phyloP scores from a whole-genome alignment of 92 coral and sea anemone species.

The Blastomussa wellsi region DNA sequence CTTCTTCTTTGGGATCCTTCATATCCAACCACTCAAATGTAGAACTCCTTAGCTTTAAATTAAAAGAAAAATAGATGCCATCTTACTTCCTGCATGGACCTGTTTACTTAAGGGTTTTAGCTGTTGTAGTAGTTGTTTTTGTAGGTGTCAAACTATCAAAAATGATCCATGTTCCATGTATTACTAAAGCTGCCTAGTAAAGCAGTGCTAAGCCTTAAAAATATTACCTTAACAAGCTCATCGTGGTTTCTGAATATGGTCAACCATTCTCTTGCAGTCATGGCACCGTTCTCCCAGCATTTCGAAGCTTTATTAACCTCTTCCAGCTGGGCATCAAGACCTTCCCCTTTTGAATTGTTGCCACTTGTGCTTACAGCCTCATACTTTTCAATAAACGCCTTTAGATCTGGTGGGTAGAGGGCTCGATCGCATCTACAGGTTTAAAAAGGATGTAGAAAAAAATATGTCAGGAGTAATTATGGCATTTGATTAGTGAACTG shows the following conservation, averaged over 20 bases:
- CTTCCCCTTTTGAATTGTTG: conserved; percentile 41
- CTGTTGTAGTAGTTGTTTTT: too few species aligned
- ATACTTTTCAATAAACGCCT: neutral
- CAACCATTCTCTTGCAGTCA: conserved; percentile 33
- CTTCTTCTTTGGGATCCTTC: conserved; percentile 43
- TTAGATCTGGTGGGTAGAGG: conserved; percentile 20
- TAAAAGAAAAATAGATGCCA: neutral
- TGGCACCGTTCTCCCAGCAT: conserved; percentile 20
- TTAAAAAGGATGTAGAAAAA: too few species aligned
- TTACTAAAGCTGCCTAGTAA: too few species aligned
- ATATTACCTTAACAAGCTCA: conserved; percentile 3
- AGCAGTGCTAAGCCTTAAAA: neutral
- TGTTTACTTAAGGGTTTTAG: too few species aligned
- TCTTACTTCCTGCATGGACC: neutral
- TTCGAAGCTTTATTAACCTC: conserved; percentile 34
- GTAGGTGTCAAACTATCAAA: too few species aligned
- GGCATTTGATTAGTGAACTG: too few species aligned
- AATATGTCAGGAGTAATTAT: too few species aligned
- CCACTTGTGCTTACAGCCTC: conserved; percentile 33
- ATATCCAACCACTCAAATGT: conserved; percentile 25
- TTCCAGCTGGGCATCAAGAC: conserved; percentile 40
- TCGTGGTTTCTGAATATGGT: conserved; percentile 41
- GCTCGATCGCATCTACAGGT: conserved; percentile 15
- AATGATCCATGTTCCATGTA: neutral
- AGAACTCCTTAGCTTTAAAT: neutral